Conservation (phyloP, 2,888 invertebrate genomes). For the Euzophera pinguis region DNA sequence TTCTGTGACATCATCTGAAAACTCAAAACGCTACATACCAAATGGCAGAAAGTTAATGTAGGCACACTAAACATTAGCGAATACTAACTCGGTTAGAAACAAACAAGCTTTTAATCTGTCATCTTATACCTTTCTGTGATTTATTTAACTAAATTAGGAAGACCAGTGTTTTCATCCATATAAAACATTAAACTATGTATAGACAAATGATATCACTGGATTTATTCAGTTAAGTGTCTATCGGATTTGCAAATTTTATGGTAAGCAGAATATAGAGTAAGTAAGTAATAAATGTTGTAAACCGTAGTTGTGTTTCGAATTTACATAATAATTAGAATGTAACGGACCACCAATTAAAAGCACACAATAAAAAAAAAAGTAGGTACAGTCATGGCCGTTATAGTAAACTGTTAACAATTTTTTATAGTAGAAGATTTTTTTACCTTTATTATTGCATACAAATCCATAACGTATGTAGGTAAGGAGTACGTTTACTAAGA, state of each 20-base stretch:
- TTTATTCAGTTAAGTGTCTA: too few species aligned
- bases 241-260: too few species aligned
- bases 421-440: not conserved
- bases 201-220: too few species aligned
- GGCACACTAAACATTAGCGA: not conserved
- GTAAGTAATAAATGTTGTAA: too few species aligned
- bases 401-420: not conserved
- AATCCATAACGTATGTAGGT: not conserved
- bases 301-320: too few species aligned
- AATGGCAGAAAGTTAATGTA: not conserved
- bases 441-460: not conserved
- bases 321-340: slow-evolving; percentile 1
- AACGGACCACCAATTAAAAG: not conserved
- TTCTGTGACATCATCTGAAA: slow-evolving; percentile 14
- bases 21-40: not conserved
- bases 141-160: too few species aligned
- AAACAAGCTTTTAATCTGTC: too few species aligned
- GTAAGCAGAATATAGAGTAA: too few species aligned
- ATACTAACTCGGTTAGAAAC: too few species aligned
- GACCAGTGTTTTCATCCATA: too few species aligned
- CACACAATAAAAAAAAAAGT: too few species aligned
- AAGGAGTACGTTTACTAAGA: not conserved
- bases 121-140: too few species aligned
- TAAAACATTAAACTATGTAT: not conserved
- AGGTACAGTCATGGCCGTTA: not conserved